Base-by-base conservation (phyloP, 2,113 vertebrate genomes). In the Morone chrysops region DNA sequence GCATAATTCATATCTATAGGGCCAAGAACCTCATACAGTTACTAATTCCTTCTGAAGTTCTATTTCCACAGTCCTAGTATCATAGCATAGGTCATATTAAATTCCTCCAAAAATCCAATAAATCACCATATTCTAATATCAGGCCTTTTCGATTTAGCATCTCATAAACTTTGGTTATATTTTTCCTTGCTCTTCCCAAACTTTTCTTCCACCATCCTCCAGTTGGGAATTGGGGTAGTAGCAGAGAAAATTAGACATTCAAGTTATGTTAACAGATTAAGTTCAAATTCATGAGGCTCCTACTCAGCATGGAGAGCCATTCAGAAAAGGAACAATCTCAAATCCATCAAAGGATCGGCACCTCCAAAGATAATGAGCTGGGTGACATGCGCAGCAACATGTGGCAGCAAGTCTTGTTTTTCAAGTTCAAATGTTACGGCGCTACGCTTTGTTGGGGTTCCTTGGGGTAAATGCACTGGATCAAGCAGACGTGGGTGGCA, bases 311-410 rank as follows among this genome's bases (percentile, higher is more conserved):
- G 38, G 41, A 31, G 57, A 56, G 65, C 4, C 31, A 51, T n/a
- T 73, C 18, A 48, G 22, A 47, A 22, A 8, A n/a, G 40, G 16
- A 50, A 13, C 13, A 4, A n/a, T 20, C 62, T 75, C 36, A 71
- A 48, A 73, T 73, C 69, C 61, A 82, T 80, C 68, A 51, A 62
- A 62, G 8, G 36, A 57, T 0, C 18, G 10, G 53, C 66, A 54
- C 68, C 63, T 62, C 61, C 8, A 43, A 25, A 71, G 25, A 70
- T 83, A 69, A 80, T 72, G 50, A 83, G 76, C 25, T 61, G n/a
- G n/a, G 9, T 31, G 65, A 50, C 66, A 60, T 59, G 74, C 59
- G 25, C 16, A 13, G n/a, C 38, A 51, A 17, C 22, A 45, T 41
- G 41, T 61, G 22, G 38, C n/a, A 11, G 10, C 72, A n/a, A 38